Evolutionary conservation across 2,888 invertebrate species (phyloP).

Genomic region (Euphydryas editha): DNA sequence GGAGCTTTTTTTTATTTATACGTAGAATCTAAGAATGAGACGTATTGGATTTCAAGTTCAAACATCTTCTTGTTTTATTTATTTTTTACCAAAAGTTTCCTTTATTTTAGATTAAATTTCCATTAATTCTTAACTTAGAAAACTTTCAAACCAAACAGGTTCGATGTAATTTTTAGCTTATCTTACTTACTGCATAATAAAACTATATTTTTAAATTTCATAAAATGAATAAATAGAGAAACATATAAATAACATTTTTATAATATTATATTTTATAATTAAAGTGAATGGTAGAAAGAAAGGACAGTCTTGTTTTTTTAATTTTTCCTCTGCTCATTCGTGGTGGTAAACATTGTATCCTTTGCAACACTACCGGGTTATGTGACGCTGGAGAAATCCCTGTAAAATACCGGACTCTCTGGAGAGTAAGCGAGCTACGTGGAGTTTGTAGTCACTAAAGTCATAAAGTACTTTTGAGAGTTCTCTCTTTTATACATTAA

Average conservation of each 20-base stretch:
- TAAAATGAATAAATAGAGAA: too few species aligned
- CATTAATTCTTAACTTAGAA: too few species aligned
- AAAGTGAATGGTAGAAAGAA: too few species aligned
- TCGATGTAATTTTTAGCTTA: too few species aligned
- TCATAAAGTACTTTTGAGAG: neutral
- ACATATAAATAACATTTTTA: too few species aligned
- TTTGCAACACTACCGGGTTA: neutral
- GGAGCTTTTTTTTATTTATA: slow-evolving; percentile 34
- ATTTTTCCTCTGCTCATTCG: too few species aligned
- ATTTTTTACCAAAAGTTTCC: neutral
- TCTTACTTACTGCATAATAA: too few species aligned
- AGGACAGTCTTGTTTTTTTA: too few species aligned
- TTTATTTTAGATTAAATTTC: too few species aligned
- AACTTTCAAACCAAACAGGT: too few species aligned
- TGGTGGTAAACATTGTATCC: neutral
- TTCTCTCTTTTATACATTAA: neutral
- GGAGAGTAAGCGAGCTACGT: neutral
- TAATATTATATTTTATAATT: too few species aligned
- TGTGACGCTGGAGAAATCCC: neutral
- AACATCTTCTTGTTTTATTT: neutral
- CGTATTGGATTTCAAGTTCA: neutral
- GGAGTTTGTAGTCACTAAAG: neutral
- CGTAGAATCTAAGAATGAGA: neutral
- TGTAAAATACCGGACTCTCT: neutral
- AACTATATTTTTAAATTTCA: too few species aligned